Conservation (phyloP, 2,888 invertebrate species). For the Embidobia sp. region DNA sequence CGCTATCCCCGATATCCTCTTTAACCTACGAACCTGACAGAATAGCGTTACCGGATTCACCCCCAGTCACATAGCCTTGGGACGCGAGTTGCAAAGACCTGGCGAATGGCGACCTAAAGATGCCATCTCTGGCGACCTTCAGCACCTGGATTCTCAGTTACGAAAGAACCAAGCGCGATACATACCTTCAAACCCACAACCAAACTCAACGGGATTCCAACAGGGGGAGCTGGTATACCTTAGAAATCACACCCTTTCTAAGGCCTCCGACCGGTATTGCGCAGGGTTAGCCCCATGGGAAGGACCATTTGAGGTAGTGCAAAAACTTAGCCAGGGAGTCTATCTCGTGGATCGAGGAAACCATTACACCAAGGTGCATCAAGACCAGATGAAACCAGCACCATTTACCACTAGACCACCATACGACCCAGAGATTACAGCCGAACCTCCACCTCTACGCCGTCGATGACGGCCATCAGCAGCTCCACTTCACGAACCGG, state of each 20-base stretch:
- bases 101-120: slow-evolving; percentile 33
- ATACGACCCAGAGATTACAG: no score
- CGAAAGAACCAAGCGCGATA: neutral
- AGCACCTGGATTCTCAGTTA: neutral
- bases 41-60: slow-evolving; percentile 48
- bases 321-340: no score
- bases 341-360: no score
- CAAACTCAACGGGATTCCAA: no score
- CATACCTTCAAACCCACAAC: no score
- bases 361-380: no score
- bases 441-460: no score
- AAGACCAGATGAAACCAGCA: no score
- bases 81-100: slow-evolving; percentile 14
- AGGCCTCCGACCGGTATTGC: neutral
- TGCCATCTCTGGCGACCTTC: neutral
- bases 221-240: neutral
- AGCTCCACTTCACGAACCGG: no score
- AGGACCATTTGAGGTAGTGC: no score
- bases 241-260: neutral
- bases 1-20: slow-evolving; percentile 9
- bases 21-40: slow-evolving; percentile 17
- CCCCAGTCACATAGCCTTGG: slow-evolving; percentile 9
- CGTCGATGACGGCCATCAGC: no score
- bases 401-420: no score
- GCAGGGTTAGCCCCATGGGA: slow-evolving; percentile 14